Percentiles rank a stretch among this genome's conserved stretches.
These are phyloP conservation scores for Zaprionus camerounensis DNA, from an alignment of 1,140 invertebrate species.

Conservation along the genomic window DNA sequence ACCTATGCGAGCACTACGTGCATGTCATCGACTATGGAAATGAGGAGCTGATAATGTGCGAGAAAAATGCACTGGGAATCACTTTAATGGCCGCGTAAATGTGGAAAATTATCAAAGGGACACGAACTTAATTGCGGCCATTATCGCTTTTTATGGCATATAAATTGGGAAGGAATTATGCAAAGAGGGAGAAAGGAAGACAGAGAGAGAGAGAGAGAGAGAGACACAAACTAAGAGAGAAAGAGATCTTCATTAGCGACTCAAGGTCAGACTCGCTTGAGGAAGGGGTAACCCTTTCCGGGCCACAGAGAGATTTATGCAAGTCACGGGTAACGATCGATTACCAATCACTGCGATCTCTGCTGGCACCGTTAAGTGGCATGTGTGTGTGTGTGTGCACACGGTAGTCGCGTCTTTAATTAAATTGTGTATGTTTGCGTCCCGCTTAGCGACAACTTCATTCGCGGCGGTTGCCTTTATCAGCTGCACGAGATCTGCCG, in stretches of 20 bases:
- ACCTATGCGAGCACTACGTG: conserved; percentile 11
- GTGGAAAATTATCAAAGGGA: conserved; percentile 81
- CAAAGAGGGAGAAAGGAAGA: conserved; percentile 32
- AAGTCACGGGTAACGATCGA: conserved; percentile 24
- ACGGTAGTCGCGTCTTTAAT: conserved; percentile 76
- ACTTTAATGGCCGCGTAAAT: conserved; percentile 80
- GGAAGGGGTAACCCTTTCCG: too few species aligned
- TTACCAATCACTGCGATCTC: conserved; percentile 8
- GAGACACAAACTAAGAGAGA: not conserved
- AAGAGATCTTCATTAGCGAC: conserved; percentile 9
- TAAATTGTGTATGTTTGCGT: conserved; percentile 78
- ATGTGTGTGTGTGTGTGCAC: not conserved
- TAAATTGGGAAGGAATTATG: conserved; percentile 82
- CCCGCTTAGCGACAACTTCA: conserved; percentile 58
- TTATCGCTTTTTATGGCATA: conserved; percentile 77
- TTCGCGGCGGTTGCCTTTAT: conserved; percentile 59
- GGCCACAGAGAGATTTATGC: conserved; percentile 36
- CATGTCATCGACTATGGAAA: conserved; percentile 63
- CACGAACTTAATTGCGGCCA: conserved; percentile 80
- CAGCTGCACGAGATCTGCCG: conserved; percentile 63
- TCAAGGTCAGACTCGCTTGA: not conserved
- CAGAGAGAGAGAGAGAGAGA: not conserved
- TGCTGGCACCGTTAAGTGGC: conserved; percentile 14
- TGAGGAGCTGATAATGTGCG: conserved; percentile 61
- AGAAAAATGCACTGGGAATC: conserved; percentile 76